Conservation (phyloP, 2,888 invertebrate species). For the Mesochorus sp. region DNA sequence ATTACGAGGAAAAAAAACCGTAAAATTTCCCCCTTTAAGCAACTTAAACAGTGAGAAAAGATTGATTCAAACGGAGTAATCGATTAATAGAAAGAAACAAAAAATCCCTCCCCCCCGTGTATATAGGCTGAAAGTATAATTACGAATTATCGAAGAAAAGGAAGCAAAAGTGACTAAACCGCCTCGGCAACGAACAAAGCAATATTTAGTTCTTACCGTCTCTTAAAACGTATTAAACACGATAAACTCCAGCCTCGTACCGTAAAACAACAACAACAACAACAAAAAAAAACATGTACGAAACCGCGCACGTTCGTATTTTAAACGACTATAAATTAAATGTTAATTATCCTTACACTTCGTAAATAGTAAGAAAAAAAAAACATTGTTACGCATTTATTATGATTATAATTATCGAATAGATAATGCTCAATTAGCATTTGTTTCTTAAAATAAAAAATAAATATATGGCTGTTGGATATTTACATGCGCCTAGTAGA, state of each 20-base stretch:
- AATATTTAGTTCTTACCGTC: constrained; percentile 81
- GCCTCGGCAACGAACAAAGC: constrained; percentile 75
- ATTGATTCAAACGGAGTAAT: constrained; percentile 7
- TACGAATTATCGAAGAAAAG: constrained; percentile 67
- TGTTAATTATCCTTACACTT: constrained; percentile 81
- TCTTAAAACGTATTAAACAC: constrained; percentile 71
- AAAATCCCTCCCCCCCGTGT: constrained; percentile 55
- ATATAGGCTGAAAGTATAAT: constrained; percentile 75
- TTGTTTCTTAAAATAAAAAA: constrained; percentile 82
- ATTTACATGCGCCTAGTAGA: constrained; percentile 74
- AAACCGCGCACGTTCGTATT: constrained; percentile 77
- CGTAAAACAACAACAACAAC: constrained; percentile 8
- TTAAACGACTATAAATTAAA: constrained; percentile 81
- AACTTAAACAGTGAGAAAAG: background rate
- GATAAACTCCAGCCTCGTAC: constrained; percentile 27
- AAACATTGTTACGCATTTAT: constrained; percentile 82
- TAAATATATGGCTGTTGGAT: constrained; percentile 83
- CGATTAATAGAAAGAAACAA: constrained; percentile 21
- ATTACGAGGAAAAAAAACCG: constrained; percentile 57
- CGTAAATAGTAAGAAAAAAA: constrained; percentile 70
- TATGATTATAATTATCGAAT: constrained; percentile 82
- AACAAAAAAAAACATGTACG: constrained; percentile 70
- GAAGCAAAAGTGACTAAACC: constrained; percentile 72
- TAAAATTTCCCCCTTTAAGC: constrained; percentile 67
- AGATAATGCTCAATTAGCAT: constrained; percentile 83